A percentile compares a stretch with the other conserved stretches of the same genome.
Evolutionary conservation across 2,113 vertebrate species (phyloP).

Genomic region (Caranx melampygus): DNA sequence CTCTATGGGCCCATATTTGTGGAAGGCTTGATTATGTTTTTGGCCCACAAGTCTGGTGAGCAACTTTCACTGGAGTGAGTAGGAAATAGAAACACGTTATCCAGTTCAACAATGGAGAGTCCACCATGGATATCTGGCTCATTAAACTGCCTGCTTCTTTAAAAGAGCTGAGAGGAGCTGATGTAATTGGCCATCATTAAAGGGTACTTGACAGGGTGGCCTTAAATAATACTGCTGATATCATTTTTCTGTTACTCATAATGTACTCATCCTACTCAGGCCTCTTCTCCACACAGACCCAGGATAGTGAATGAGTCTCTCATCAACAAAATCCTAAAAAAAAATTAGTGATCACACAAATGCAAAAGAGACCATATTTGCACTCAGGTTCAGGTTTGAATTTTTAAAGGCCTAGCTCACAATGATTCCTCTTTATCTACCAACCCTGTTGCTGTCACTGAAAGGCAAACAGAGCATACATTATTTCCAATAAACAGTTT

Average conservation of each 20-base stretch:
- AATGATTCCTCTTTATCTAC: conserved; percentile 18
- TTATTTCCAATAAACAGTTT: conserved; percentile 46
- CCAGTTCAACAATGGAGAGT: background rate
- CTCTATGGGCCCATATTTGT: background rate
- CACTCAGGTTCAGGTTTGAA: background rate
- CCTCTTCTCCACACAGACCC: background rate
- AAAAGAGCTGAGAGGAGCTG: conserved; percentile 28
- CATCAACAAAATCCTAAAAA: background rate
- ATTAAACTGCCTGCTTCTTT: conserved; percentile 37
- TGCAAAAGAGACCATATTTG: background rate
- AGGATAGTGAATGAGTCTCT: background rate
- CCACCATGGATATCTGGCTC: conserved; percentile 6
- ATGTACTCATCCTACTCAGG: conserved; percentile 12
- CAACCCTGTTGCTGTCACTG: conserved; percentile 8
- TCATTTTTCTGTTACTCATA: background rate
- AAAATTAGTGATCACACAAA: background rate
- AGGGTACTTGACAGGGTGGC: conserved; percentile 9
- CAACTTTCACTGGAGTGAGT: background rate
- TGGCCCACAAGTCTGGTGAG: background rate
- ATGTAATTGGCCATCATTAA: conserved; percentile 34
- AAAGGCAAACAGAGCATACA: conserved; percentile 27
- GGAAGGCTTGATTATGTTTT: background rate
- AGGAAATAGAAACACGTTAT: background rate
- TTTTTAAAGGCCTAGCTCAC: background rate
- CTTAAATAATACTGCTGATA: conserved; percentile 26